Evolutionary conservation across 2,888 invertebrate species (phyloP).

Genomic region (Trichacis sp.): DNA sequence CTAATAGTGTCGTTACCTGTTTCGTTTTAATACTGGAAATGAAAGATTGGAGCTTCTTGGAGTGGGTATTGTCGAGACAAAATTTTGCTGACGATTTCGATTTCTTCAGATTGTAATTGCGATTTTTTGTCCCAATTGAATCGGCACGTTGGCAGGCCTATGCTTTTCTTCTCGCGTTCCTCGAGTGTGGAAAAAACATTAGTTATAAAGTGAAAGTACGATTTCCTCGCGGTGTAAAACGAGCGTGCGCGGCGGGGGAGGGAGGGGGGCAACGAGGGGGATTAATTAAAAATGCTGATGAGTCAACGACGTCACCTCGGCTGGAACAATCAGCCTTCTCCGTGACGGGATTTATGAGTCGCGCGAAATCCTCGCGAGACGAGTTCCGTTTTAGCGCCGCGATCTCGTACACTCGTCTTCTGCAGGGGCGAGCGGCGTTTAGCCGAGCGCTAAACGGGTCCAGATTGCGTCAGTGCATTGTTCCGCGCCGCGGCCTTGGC

Average conservation of each 20-base stretch:
- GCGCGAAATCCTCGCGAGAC: constrained; percentile 24
- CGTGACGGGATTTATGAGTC: constrained; percentile 43
- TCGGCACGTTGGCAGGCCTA: not conserved
- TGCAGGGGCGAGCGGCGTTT: constrained; percentile 14
- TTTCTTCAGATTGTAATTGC: no score
- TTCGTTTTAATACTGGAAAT: no score
- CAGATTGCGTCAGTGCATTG: constrained; percentile 53
- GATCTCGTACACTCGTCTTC: constrained; percentile 17
- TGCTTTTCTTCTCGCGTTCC: constrained; percentile 11
- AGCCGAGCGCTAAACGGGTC: constrained; percentile 34
- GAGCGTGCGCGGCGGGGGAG: not conserved
- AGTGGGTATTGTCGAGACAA: no score
- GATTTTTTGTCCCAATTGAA: constrained; percentile 1
- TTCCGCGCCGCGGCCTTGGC: constrained; percentile 52
- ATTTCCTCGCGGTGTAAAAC: constrained; percentile 25
- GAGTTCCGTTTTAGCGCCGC: constrained; percentile 25
- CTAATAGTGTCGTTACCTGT: constrained; percentile 27
- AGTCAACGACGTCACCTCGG: constrained; percentile 38
- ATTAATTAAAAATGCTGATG: constrained; percentile 43
- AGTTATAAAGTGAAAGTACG: constrained; percentile 41
- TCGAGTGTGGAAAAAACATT: constrained; percentile 26
- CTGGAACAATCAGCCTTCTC: constrained; percentile 34
- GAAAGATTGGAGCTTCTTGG: no score
- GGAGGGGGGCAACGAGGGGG: constrained; percentile 3
- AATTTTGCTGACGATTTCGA: no score